Evolutionary conservation across 2,797 vertebrate species (phyloP), one percentile per base, ranked within the genome.

Genomic region (Syngnathus rostellatus): DNA sequence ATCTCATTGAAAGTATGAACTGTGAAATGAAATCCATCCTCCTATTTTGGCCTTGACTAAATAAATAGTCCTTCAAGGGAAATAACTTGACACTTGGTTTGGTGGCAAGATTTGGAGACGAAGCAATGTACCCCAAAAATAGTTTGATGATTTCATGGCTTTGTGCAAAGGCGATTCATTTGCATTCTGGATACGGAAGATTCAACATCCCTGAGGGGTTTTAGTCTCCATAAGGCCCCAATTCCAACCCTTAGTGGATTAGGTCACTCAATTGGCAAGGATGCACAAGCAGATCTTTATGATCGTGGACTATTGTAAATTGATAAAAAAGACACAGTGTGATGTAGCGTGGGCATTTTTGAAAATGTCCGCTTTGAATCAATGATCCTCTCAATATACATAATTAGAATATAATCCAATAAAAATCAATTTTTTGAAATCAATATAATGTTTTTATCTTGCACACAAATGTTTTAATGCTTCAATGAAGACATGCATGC

Each of bases 21-120:
- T 89, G 84, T 92, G 90, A 92, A 92, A 92, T 92, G 87, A 91
- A 90, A 90, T 84, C 79, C 83, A 88, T 88, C 87, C 88, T 64
- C 76, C 77, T 86, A 82, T 81, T 81, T 78, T 60, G 74, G 81
- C 83, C 85, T 87, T 89, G 77, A 86, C 85, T 87, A 90, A 88
- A 88, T 89, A 87, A 87, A 89, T 87, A 82, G 79, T 84, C 74
- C 76, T 86, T 77, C 71, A 70, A 77, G 75, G 73, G 77, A 85
- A 90, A 90, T 84, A 89, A 83, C 87, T 83, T 77, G 79, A 81
- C 68, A 65, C 86, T 88, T 86, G 85, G 79, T 81, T 86, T 80
- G 73, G 75, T 79, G 66, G 79, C 72, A 78, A 80, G 82, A 78
- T 78, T 85, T 77, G 8, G 65, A 79, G 75, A 78, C 85, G 73